Base-by-base conservation (phyloP, 2,797 vertebrate species). In the Melanotaenia parkinsoni region DNA sequence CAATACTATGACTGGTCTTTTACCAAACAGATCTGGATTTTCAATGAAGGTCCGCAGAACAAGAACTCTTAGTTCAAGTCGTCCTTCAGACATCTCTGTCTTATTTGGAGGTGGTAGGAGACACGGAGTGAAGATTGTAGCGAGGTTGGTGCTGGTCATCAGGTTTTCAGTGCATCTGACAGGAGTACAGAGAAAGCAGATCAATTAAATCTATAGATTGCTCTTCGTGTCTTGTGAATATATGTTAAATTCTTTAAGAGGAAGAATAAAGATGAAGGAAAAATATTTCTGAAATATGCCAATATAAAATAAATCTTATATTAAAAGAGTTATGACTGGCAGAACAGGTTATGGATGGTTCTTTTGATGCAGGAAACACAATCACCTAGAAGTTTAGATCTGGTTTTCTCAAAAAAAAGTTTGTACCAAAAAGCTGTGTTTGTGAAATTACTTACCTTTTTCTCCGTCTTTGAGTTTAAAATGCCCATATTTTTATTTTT, bases 121-220 rank as follows among this genome's bases (percentile, higher is more conserved):
- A 81, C 96, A 97, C 0, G 96, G 97, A 73, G 92, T 93, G 77
- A 98, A 96, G 78, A 98, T 94, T 58, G 95, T 95, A 5, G 96
- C 96, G n/a, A 98, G 86, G 79, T 98, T 98, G 82, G 93, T 92
- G 86, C 94, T 95, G 84, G 95, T 95, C 97, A 98, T 98, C 92
- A 94, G 90, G 91, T 98, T 98, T 59, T 96, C 95, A 9, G n/a
- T 53, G 7, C 94, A 96, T 73, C 97, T 98, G 88, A 61, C 4
- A 61, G 11, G 13, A 59, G 30, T 14, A 67, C 0, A 63, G 2
- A 13, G 0, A 28, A 56, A 14, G 1, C 22, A n/a, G 5, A 32
- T 1, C 32, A 22, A 28, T 20, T 11, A 33, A 47, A 64, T 3
- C 0, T 38, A 11, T 32, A 14, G 8, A 32, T 10, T 22, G 0